Conservation (phyloP, 23 tunicate species). For the Diplosoma virens region DNA sequence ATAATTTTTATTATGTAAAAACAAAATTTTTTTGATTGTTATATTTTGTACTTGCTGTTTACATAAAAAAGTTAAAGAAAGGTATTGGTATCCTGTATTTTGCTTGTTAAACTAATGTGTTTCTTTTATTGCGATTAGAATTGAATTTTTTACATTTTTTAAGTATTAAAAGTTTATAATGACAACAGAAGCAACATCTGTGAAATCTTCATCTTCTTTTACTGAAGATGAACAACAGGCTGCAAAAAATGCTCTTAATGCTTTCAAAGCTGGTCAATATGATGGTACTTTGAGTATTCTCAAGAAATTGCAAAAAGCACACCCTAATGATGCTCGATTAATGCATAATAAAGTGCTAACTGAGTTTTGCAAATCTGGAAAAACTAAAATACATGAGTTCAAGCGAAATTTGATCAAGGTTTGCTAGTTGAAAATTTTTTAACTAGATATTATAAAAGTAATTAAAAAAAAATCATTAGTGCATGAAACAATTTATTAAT, state of each 20-base stretch:
- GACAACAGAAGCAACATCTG: conserved; percentile 15
- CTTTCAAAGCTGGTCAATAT: conserved; percentile 45
- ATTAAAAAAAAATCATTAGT: no score
- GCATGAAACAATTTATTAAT: no score
- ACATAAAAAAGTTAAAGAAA: background rate
- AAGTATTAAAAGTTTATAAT: no score
- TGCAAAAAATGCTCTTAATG: conserved; percentile 49
- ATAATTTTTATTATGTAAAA: no score
- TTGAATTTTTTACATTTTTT: no score
- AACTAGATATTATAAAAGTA: no score
- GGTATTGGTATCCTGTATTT: background rate
- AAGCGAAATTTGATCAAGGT: conserved; percentile 52
- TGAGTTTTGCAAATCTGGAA: conserved; percentile 69
- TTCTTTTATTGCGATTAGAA: background rate
- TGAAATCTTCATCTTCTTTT: conserved; percentile 23
- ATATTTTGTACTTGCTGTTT: no score
- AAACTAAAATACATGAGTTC: conserved; percentile 62
- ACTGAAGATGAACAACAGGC: conserved; percentile 67
- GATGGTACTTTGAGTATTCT: conserved; percentile 44
- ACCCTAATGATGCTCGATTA: conserved; percentile 52
- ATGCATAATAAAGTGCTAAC: conserved; percentile 71
- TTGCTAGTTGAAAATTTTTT: no score
- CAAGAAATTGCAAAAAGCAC: conserved; percentile 63
- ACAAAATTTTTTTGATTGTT: no score
- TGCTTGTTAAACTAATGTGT: background rate